These are phyloP conservation scores for Nibea coibor DNA, from an alignment of 2,113 vertebrate genomes.

Conservation along the genomic window DNA sequence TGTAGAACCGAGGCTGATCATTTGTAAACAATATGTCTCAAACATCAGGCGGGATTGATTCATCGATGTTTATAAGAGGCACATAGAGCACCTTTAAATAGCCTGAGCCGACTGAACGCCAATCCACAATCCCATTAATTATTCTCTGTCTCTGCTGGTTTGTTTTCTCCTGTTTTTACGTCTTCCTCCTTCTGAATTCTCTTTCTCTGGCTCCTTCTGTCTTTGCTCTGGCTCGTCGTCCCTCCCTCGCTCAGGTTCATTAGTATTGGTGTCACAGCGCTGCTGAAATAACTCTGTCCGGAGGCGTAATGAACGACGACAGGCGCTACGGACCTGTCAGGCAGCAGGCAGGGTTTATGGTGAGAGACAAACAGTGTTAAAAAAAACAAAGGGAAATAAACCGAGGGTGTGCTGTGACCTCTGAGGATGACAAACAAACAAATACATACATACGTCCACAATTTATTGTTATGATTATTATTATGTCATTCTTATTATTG, in stretches of 20 bases:
- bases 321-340: slow-evolving; percentile 52
- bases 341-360: slow-evolving; percentile 38
- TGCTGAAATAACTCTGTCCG: slow-evolving; percentile 70
- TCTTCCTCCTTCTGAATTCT: background rate
- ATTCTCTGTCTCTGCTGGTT: slow-evolving; percentile 3
- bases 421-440: background rate
- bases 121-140: background rate
- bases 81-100: slow-evolving; percentile 24
- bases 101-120: slow-evolving; percentile 13
- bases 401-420: slow-evolving; percentile 19
- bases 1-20: background rate
- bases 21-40: slow-evolving; percentile 10
- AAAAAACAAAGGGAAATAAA: slow-evolving; percentile 24
- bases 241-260: slow-evolving; percentile 45
- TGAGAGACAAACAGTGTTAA: slow-evolving; percentile 43
- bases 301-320: slow-evolving; percentile 59
- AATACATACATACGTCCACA: background rate
- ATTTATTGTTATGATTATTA: background rate
- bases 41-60: slow-evolving; percentile 6
- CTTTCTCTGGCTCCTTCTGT: background rate
- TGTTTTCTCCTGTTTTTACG: background rate
- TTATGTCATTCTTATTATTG: background rate
- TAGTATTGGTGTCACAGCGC: slow-evolving; percentile 67
- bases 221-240: background rate
- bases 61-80: slow-evolving; percentile 23